Evolutionary conservation across 2,113 vertebrate species (phyloP).

Genomic region (Embiotoca jacksoni): DNA sequence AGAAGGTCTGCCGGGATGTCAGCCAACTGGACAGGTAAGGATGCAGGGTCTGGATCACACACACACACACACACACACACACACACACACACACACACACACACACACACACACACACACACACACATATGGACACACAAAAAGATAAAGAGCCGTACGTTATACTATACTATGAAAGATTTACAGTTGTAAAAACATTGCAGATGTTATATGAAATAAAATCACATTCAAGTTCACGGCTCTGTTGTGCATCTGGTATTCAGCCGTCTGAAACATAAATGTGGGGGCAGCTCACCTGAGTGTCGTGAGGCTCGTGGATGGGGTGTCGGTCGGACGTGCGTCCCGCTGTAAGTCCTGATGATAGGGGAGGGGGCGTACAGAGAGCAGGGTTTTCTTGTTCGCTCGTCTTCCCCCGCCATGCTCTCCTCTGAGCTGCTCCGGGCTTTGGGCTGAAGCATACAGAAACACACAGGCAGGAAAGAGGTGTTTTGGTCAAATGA

Average conservation of each 20-base stretch:
- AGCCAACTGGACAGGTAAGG: constrained; percentile 57
- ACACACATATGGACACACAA: constrained; percentile 21
- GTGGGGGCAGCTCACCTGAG: constrained; percentile 82
- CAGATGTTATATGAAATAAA: too few species aligned
- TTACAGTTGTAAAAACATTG: too few species aligned
- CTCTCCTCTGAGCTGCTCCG: constrained; percentile 84
- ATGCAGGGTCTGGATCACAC: constrained; percentile 81
- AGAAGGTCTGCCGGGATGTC: constrained; percentile 42
- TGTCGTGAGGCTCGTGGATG: constrained; percentile 59
- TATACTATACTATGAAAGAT: too few species aligned
- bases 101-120: neutral
- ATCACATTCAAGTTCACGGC: neutral
- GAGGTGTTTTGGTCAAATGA: too few species aligned
- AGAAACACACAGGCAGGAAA: neutral
- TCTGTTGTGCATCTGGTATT: neutral
- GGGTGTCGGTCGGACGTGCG: constrained; percentile 70
- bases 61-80: constrained; percentile 33
- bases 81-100: constrained; percentile 34
- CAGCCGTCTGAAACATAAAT: neutral
- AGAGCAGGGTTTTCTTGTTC: constrained; percentile 14
- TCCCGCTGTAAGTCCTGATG: constrained; percentile 87
- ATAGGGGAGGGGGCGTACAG: constrained; percentile 73
- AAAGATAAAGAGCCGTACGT: too few species aligned
- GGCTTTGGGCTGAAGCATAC: constrained; percentile 83
- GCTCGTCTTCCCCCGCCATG: constrained; percentile 72